phyloP scores from a whole-genome alignment of 2,888 invertebrate species.

The Ochropacha duplaris region DNA sequence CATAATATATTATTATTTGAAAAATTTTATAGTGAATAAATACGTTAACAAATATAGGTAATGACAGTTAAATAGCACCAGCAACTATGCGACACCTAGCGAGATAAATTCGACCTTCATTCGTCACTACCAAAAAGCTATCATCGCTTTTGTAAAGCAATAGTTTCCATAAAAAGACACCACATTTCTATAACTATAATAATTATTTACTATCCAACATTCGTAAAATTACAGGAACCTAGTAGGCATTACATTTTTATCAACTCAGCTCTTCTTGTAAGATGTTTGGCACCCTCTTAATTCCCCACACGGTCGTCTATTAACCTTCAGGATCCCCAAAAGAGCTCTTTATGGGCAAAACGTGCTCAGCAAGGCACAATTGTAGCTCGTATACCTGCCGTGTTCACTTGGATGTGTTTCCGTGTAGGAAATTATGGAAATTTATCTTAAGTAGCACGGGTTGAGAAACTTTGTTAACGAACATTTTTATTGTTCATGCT shows the following conservation, averaged over 20 bases:
- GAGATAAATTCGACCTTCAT: no score
- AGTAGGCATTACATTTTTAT: slow-evolving; percentile 2
- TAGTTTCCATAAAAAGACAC: no score
- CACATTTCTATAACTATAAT: no score
- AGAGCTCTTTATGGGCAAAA: slow-evolving; percentile 33
- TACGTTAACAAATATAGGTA: no score
- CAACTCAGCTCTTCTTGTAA: slow-evolving; percentile 7
- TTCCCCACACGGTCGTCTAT: slow-evolving; percentile 27
- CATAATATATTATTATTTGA: no score
- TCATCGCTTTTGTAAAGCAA: no score
- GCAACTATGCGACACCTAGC: no score
- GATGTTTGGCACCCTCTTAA: slow-evolving; percentile 20
- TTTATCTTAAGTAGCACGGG: not conserved
- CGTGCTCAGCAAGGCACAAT: slow-evolving; percentile 26
- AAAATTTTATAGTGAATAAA: no score
- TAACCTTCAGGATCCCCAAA: slow-evolving; percentile 21
- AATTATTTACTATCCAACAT: not conserved
- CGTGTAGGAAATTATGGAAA: slow-evolving; percentile 1
- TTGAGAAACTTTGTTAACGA: not conserved
- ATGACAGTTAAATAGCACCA: no score
- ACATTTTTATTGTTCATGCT: not conserved
- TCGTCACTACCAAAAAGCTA: no score
- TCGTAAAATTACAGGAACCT: not conserved
- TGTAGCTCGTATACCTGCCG: not conserved
- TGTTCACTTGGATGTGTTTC: not conserved